phyloP scores from a whole-genome alignment of 2,797 vertebrate genomes.

The Cynodonichthys magdalenae region DNA sequence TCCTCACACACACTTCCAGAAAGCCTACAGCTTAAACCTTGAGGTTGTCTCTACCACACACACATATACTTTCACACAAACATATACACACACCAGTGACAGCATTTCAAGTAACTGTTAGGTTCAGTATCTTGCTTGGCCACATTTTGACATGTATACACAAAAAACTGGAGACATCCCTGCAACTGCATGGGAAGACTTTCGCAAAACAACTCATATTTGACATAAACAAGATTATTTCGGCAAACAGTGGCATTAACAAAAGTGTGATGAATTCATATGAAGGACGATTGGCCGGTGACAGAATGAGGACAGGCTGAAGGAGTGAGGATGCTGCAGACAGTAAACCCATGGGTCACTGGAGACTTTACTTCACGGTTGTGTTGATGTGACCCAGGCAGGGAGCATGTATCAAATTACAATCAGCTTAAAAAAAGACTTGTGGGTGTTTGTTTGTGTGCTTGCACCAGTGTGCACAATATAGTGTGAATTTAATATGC shows the following conservation, averaged over 20 bases:
- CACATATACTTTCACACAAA: not conserved
- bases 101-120: not conserved
- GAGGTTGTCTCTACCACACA: conserved; percentile 3
- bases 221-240: conserved; percentile 5
- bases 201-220: not conserved
- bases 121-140: not conserved
- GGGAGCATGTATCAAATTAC: conserved; percentile 62
- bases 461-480: not conserved
- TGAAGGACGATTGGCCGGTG: conserved; percentile 47
- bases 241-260: conserved; percentile 20
- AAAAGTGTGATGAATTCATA: conserved; percentile 37
- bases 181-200: not conserved
- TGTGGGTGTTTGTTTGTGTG: not conserved
- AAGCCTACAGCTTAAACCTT: not conserved
- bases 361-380: conserved; percentile 49
- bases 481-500: not conserved
- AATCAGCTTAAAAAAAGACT: conserved; percentile 41
- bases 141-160: not conserved
- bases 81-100: conserved; percentile 7
- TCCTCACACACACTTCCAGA: not conserved
- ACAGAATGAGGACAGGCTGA: conserved; percentile 71
- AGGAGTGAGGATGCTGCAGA: conserved; percentile 42
- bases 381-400: conserved; percentile 29
- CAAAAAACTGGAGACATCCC: not conserved
- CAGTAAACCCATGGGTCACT: conserved; percentile 57